Conservation (phyloP, 2,797 vertebrate genomes). For the Syndactyla subalaris region DNA sequence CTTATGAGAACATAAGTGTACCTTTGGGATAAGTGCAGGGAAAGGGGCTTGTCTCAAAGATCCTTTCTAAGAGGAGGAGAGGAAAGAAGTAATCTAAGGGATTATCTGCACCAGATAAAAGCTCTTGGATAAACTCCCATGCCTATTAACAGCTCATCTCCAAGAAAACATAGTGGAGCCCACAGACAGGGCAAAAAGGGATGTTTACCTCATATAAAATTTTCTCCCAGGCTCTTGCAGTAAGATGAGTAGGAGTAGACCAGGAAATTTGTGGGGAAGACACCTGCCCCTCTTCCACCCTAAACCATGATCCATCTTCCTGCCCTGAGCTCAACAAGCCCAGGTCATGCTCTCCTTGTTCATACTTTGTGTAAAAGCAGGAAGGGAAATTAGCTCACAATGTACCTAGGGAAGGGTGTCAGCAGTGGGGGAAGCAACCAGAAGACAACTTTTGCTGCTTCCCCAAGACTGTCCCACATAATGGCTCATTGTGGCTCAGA, state of each 20-base stretch:
- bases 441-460: not conserved
- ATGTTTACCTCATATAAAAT: not conserved
- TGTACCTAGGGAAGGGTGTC: not conserved
- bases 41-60: not conserved
- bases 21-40: not conserved
- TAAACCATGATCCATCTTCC: not conserved
- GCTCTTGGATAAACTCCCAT: slow-evolving; percentile 22
- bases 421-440: not conserved
- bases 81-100: slow-evolving; percentile 50
- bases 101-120: slow-evolving; percentile 64
- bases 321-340: not conserved
- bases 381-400: fast-evolving
- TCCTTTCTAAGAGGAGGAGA: slow-evolving; percentile 7
- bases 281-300: not conserved
- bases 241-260: not conserved
- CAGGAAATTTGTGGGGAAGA: not conserved
- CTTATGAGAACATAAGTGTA: not conserved
- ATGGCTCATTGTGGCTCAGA: fast-evolving
- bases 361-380: not conserved
- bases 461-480: not conserved
- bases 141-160: slow-evolving; percentile 58
- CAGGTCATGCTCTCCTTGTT: not conserved
- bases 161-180: slow-evolving; percentile 6
- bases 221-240: not conserved
- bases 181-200: not conserved